Conservation (phyloP, 2,888 invertebrate genomes). For the Conops quadrifasciatus region DNA sequence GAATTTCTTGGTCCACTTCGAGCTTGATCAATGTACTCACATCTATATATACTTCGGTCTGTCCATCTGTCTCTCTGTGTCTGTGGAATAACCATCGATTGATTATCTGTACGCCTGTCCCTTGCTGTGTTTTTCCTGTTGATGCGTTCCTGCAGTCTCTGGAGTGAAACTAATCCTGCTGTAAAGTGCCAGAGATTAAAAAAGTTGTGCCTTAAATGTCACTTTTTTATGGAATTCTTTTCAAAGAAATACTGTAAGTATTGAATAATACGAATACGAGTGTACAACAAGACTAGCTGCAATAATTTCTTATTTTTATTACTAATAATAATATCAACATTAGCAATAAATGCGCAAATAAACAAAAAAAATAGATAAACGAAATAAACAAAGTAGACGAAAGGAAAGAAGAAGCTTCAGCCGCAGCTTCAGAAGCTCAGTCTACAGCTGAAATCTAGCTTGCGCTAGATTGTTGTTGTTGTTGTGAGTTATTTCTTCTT, state of each 20-base stretch:
- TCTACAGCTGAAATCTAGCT: slow-evolving; percentile 8
- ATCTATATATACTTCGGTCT: background rate
- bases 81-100: no score
- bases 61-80: background rate
- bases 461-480: background rate
- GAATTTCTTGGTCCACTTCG: no score
- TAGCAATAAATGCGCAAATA: background rate
- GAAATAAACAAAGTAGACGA: slow-evolving; percentile 4
- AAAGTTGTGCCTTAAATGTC: no score
- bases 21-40: background rate
- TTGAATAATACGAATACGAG: background rate
- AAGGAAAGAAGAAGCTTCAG: slow-evolving; percentile 28
- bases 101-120: background rate
- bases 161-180: no score
- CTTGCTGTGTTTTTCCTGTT: background rate
- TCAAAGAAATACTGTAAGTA: background rate
- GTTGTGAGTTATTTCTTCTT: background rate
- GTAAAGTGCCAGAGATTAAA: no score
- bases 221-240: no score
- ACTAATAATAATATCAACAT: background rate
- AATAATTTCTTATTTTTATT: no score
- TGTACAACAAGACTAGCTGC: slow-evolving; percentile 5
- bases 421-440: slow-evolving; percentile 34
- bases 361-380: background rate
- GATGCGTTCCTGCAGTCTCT: no score